phyloP scores from a whole-genome alignment of 2,888 invertebrate genomes.

The Melanostoma scalare region DNA sequence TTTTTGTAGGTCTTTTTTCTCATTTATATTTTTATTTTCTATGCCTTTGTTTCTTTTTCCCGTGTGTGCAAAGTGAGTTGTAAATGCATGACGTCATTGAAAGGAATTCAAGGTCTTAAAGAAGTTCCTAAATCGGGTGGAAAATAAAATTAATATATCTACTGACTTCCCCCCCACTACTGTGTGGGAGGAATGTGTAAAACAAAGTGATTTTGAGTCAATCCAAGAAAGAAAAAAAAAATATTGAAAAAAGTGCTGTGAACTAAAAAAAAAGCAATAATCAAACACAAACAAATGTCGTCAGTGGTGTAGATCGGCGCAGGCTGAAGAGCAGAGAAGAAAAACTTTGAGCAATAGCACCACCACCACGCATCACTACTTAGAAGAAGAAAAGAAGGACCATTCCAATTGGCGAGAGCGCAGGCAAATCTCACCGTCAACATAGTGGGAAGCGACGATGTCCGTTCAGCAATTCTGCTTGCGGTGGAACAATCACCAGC shows the following conservation, averaged over 20 bases:
- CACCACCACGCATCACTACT: constrained; percentile 26
- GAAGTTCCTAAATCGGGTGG: constrained; percentile 41
- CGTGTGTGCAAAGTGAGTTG: constrained; percentile 59
- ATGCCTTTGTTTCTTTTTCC: constrained; percentile 59
- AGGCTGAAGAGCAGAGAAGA: constrained; percentile 30
- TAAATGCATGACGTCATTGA: constrained; percentile 80
- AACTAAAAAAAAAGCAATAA: background rate
- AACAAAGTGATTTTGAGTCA: background rate
- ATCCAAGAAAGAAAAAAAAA: too few relatives aligned
- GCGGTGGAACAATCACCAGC: constrained; percentile 96
- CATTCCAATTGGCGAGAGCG: constrained; percentile 33
- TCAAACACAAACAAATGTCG: constrained; percentile 52
- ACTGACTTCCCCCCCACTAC: background rate
- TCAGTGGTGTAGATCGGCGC: constrained; percentile 51
- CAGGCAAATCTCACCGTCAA: constrained; percentile 10
- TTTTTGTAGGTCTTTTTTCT: constrained; percentile 8
- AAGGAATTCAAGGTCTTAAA: constrained; percentile 81
- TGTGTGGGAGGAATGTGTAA: constrained; percentile 6
- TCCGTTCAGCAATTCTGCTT: constrained; percentile 90
- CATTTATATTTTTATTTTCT: constrained; percentile 53
- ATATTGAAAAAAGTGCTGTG: background rate
- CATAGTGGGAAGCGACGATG: constrained; percentile 81
- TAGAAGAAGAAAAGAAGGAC: constrained; percentile 22
- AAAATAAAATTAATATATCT: constrained; percentile 25
- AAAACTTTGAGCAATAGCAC: background rate